Conservation (phyloP, 2,113 vertebrate genomes). For the Sinocyclocheilus anophthalmus region DNA sequence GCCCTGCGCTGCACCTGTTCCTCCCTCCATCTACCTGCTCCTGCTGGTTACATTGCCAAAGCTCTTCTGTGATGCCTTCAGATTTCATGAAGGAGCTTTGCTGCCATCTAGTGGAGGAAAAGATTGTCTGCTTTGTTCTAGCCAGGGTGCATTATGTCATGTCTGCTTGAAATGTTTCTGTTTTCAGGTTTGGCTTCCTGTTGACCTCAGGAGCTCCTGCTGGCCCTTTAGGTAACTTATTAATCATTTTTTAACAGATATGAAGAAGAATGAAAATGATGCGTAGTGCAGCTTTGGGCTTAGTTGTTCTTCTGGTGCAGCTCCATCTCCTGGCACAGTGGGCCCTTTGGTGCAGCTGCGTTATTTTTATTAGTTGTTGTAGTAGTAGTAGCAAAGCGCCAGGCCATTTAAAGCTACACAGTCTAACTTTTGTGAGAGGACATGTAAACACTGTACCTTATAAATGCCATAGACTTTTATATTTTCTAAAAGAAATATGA, state of each 20-base stretch:
- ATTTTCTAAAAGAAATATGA: too few species aligned
- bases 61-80: background rate
- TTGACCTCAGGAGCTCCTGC: too few species aligned
- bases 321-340: background rate
- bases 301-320: background rate
- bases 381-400: background rate
- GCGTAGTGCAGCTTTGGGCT: background rate
- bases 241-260: background rate
- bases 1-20: slow-evolving; percentile 26
- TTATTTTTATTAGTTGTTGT: background rate
- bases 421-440: too few species aligned
- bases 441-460: too few species aligned
- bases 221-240: background rate
- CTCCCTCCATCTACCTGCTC: background rate
- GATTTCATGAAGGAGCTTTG: background rate
- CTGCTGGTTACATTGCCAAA: background rate
- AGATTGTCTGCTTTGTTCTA: background rate
- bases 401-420: background rate
- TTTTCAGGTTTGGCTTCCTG: background rate
- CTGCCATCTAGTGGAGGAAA: slow-evolving; percentile 27
- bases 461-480: too few species aligned
- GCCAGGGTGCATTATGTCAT: background rate
- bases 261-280: background rate
- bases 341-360: background rate
- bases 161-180: background rate